Percentiles rank a stretch among this genome's conserved stretches.
Evolutionary conservation across 2,113 vertebrate species (phyloP).

Genomic region (Rhinopithecus roxellana): DNA sequence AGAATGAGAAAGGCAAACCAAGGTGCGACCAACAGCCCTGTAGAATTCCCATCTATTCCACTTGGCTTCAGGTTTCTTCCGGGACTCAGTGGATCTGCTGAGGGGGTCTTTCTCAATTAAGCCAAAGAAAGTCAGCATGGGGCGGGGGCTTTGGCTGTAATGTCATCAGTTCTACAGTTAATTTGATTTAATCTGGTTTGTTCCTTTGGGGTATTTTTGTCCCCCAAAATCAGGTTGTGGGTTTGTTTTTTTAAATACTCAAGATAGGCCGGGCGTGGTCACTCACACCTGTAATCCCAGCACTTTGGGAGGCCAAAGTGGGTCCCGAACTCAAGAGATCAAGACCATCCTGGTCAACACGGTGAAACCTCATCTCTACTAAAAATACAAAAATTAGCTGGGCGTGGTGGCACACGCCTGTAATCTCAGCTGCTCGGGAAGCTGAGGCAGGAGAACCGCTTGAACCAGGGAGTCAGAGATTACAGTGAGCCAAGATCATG

Average conservation of each 20-base stretch:
- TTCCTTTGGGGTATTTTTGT: background rate
- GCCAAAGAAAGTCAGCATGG: background rate
- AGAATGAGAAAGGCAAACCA: background rate
- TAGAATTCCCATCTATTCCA: background rate
- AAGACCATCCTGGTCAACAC: too few relatives aligned
- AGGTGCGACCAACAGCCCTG: background rate
- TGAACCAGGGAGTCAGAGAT: too few relatives aligned
- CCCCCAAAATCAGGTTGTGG: too few relatives aligned
- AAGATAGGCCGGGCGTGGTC: background rate
- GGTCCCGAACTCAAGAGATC: too few relatives aligned
- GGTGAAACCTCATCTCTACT: too few relatives aligned
- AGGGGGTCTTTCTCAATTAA: background rate
- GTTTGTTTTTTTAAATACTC: background rate
- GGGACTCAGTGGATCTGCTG: background rate
- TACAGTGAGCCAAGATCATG: too few relatives aligned
- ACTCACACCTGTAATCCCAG: too few relatives aligned
- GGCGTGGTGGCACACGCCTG: too few relatives aligned
- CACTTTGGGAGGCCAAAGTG: too few relatives aligned
- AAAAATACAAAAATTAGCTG: too few relatives aligned
- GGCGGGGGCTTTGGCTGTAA: background rate
- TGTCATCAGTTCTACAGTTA: background rate
- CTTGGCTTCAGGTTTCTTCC: background rate
- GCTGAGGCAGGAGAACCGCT: too few relatives aligned
- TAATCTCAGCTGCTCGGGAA: too few relatives aligned
- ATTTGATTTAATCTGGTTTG: background rate